Percentiles rank a stretch among this genome's conserved stretches.
Evolutionary conservation across 2,113 vertebrate species (phyloP).

Genomic region (Stictonetta naevosa): DNA sequence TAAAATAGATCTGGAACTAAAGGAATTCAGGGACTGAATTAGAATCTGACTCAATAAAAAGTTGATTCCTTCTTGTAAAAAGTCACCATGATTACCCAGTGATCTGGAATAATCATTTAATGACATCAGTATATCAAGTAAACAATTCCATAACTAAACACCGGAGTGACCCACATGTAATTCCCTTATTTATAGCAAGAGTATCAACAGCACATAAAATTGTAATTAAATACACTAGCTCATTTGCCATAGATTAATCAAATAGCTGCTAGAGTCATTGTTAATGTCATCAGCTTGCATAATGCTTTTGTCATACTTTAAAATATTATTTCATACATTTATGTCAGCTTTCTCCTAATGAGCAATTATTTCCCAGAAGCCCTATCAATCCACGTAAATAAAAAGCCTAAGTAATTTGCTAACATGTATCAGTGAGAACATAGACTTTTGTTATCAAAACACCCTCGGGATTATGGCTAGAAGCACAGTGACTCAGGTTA

Average conservation of each 20-base stretch:
- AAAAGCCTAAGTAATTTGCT: constrained; percentile 15
- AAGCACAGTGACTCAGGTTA: not conserved
- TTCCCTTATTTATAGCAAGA: constrained; percentile 26
- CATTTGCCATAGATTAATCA: constrained; percentile 8
- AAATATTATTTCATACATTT: constrained; percentile 11
- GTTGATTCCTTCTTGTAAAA: constrained; percentile 20
- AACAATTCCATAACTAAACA: not conserved
- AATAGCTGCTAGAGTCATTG: constrained; percentile 24
- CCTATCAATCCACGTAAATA: not conserved
- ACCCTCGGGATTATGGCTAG: not conserved
- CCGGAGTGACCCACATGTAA: not conserved
- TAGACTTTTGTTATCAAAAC: not conserved
- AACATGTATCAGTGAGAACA: not conserved
- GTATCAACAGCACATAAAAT: not conserved
- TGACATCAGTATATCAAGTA: constrained; percentile 43
- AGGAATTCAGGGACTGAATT: constrained; percentile 13
- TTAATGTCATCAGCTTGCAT: constrained; percentile 42
- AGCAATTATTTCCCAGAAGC: not conserved
- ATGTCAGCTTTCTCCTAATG: not conserved
- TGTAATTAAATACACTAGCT: not conserved
- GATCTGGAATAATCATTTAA: constrained; percentile 31
- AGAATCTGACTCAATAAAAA: constrained; percentile 40
- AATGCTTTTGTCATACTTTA: constrained; percentile 22
- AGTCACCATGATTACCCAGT: constrained; percentile 18
- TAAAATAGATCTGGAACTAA: constrained; percentile 38